These are phyloP conservation scores for Athalia cordata DNA, from an alignment of 2,888 invertebrate species.

Conservation along the genomic window DNA sequence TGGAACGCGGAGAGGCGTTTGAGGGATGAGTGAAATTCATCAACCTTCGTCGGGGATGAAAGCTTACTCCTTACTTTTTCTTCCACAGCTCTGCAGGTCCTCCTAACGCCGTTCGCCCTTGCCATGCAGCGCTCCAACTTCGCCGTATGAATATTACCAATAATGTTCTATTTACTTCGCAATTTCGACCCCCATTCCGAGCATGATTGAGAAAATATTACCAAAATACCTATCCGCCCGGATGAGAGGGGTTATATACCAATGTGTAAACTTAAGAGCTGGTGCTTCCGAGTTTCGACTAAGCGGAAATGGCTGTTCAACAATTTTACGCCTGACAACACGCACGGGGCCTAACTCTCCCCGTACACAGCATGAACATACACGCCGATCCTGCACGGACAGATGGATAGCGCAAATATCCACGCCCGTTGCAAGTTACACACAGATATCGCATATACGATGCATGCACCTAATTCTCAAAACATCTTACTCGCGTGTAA, in stretches of 20 bases:
- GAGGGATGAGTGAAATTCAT: constrained; percentile 57
- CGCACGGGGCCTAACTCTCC: constrained; percentile 11
- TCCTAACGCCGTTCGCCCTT: constrained; percentile 2
- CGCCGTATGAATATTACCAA: constrained; percentile 54
- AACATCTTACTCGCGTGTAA: too few relatives aligned
- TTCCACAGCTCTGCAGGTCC: constrained; percentile 4
- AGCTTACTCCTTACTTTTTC: constrained; percentile 47
- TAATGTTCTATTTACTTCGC: constrained; percentile 55
- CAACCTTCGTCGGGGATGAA: constrained; percentile 55
- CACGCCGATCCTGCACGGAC: neutral
- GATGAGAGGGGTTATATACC: constrained; percentile 52
- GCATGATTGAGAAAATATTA: constrained; percentile 47
- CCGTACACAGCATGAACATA: neutral
- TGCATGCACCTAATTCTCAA: too few relatives aligned
- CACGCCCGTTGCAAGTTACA: neutral
- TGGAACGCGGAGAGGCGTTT: constrained; percentile 36
- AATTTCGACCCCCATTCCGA: constrained; percentile 47
- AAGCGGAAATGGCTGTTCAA: constrained; percentile 40
- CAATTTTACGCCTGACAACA: constrained; percentile 46
- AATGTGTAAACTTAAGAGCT: constrained; percentile 54
- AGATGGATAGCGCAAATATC: neutral
- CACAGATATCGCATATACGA: too few relatives aligned
- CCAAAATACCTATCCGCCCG: constrained; percentile 52
- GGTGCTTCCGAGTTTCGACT: constrained; percentile 31
- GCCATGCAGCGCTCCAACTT: constrained; percentile 43